Percentiles rank a stretch among this genome's conserved stretches.
These are phyloP conservation scores for Campylomormyrus tamandua DNA, from an alignment of 2,113 vertebrate genomes.

Conservation along the genomic window DNA sequence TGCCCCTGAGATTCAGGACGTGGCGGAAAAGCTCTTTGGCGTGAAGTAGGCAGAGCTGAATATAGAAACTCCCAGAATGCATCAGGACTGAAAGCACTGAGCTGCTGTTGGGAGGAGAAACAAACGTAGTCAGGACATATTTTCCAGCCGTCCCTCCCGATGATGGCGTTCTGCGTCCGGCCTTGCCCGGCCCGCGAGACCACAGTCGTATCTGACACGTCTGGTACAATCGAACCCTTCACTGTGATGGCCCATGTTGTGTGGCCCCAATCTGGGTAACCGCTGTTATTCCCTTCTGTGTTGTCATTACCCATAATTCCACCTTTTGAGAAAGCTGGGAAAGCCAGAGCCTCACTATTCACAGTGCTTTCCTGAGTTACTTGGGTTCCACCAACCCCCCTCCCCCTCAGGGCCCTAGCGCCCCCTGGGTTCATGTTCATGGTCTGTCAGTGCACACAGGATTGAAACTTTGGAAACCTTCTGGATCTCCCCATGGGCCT, in stretches of 20 bases:
- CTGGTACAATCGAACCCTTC: neutral
- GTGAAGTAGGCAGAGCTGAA: neutral
- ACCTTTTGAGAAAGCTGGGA: neutral
- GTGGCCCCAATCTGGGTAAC: neutral
- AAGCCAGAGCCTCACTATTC: neutral
- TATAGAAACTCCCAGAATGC: neutral
- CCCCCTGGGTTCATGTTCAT: neutral
- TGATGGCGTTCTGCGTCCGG: neutral
- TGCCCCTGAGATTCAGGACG: neutral
- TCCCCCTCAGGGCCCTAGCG: too few species aligned
- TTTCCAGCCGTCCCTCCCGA: neutral
- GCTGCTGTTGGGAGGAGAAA: neutral
- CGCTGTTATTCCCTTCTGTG: neutral
- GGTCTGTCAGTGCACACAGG: neutral
- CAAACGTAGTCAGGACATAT: neutral
- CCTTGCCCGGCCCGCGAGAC: neutral
- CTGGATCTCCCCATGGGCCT: neutral
- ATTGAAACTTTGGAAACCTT: neutral
- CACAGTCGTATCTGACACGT: neutral
- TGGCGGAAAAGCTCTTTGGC: neutral
- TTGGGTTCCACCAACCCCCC: neutral
- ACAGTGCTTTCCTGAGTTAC: neutral
- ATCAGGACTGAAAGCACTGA: neutral
- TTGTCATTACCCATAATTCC: neutral
- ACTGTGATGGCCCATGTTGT: neutral